phyloP scores from a whole-genome alignment of 2,888 invertebrate genomes.

The Plemyria rubiginata region DNA sequence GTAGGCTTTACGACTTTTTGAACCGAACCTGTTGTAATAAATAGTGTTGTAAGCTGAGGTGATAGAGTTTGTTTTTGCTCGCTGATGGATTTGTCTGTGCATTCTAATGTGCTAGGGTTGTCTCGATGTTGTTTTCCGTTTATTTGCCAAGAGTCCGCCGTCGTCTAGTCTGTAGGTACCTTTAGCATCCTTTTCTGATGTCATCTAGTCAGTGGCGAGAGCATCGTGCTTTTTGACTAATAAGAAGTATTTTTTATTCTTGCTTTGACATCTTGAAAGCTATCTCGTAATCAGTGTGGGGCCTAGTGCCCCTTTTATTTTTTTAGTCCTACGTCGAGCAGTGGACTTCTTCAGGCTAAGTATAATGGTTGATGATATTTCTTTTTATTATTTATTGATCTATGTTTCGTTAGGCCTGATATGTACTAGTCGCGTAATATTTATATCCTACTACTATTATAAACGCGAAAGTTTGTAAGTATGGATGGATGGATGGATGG shows the following conservation, averaged over 20 bases:
- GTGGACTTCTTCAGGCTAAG: no score
- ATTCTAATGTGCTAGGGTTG: constrained; percentile 50
- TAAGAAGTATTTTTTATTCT: background rate
- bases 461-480: no score
- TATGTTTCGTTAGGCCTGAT: no score
- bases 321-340: no score
- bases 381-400: no score
- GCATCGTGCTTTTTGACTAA: background rate
- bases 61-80: constrained; percentile 37
- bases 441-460: no score
- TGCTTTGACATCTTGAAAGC: no score
- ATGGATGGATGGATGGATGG: no score
- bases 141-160: constrained; percentile 55
- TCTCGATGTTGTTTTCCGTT: constrained; percentile 51
- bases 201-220: background rate
- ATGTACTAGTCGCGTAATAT: no score
- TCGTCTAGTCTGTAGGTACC: constrained; percentile 23
- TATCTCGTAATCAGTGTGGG: no score
- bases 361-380: no score
- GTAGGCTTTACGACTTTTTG: constrained; percentile 48
- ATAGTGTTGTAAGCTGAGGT: constrained; percentile 31
- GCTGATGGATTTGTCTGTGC: constrained; percentile 38
- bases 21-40: constrained; percentile 23
- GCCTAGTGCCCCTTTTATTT: no score
- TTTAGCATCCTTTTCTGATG: constrained; percentile 5